Base-by-base conservation (phyloP, 1,140 invertebrate genomes). In the Melitaea cinxia region DNA sequence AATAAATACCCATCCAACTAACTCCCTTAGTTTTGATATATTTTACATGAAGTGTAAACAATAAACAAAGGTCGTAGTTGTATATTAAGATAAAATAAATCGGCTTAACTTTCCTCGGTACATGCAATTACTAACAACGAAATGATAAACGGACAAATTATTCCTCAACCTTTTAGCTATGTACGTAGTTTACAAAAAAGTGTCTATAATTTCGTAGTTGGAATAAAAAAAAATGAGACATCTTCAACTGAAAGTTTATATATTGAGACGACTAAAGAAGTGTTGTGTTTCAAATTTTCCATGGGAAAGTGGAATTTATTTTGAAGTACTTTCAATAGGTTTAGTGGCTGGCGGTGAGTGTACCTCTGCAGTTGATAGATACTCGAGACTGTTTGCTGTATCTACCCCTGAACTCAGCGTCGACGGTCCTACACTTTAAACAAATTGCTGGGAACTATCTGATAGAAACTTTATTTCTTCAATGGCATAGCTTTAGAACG, bases 371-470 rank as follows among this genome's bases (percentile, higher is more conserved):
- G 72, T 68, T 63, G 65, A 74, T 73, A 66, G 68, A 63, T 61
- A 62, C 68, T 73, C 59, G 65, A 74, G 68, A 74, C 72, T 70
- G 65, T 70, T 70, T 70, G 62, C 59, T 42, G 56, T 60, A 60
- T 56, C 58, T 61, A 61, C 60, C 37, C 42, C 57, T 56, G 61
- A 65, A 56, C 55, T 59, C 54, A 59, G 39, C 19, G 42, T 47
- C 58, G 63, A 56, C 58, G 55, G 65, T 64, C 39, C 42, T 50
- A 49, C 60, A 61, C 62, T 70, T 65, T 45, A 65, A 70, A 65
- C 62, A 56, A 65, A 70, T 70, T 70, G 62, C 47, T 50, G 47
- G 17, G 53, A 65, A 65, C 60, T 63, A 68, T 65, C 57, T 50
- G 64, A 66, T 57, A 56, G 53, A 65, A 70, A 70, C 33, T 70